A percentile compares a stretch with the other conserved stretches of the same genome.
These are phyloP conservation scores for Glyphotaelius pellucidus DNA, from an alignment of 2,888 invertebrate genomes.

Conservation along the genomic window DNA sequence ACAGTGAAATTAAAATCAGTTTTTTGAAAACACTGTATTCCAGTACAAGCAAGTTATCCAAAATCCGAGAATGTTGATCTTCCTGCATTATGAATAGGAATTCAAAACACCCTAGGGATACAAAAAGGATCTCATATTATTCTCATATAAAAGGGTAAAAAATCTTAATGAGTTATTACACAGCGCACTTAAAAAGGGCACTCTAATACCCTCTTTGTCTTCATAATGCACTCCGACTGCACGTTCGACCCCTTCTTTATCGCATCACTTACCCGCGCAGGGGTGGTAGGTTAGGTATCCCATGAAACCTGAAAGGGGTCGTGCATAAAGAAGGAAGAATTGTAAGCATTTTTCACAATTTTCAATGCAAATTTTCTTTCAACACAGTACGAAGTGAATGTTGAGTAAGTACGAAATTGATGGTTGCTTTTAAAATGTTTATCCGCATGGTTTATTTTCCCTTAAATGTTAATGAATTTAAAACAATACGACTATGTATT, in stretches of 20 bases:
- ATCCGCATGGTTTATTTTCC: not conserved
- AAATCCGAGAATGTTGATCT: too few species aligned
- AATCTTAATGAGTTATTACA: slow-evolving; percentile 40
- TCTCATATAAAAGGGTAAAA: not conserved
- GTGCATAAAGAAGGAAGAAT: slow-evolving; percentile 26
- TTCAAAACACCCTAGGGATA: not conserved
- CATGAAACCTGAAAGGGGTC: not conserved
- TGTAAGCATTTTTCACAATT: slow-evolving; percentile 15
- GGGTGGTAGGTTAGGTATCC: not conserved
- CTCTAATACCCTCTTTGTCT: slow-evolving; percentile 52
- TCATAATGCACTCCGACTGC: slow-evolving; percentile 41
- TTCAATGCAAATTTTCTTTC: not conserved
- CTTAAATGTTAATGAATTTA: not conserved
- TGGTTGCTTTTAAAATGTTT: not conserved
- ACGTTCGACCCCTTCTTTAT: slow-evolving; percentile 54
- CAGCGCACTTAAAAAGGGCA: not conserved
- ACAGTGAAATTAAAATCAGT: too few species aligned
- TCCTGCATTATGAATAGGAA: not conserved
- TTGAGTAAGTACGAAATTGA: not conserved
- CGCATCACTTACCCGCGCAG: slow-evolving; percentile 35
- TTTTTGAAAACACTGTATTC: not conserved
- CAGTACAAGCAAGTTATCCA: not conserved
- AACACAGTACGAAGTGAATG: not conserved
- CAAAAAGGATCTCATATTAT: not conserved
- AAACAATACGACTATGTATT: too few species aligned